Conservation (phyloP, 2,797 vertebrate genomes). For the Carcharodon carcharias region DNA sequence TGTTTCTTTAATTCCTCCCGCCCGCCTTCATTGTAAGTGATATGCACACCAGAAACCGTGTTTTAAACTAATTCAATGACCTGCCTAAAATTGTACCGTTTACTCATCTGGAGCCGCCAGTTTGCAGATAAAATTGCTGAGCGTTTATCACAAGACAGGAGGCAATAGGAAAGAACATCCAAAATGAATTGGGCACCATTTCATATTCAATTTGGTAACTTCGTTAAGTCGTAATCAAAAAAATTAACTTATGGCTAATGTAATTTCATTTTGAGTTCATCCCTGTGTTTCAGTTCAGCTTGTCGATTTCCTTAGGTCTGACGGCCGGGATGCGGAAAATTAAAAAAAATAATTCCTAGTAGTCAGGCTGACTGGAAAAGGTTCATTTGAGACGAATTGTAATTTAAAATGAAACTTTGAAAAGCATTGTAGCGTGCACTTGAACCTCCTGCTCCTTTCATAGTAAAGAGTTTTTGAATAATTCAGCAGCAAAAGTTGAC, state of each 20-base stretch:
- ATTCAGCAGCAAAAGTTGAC: not conserved
- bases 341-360: not conserved
- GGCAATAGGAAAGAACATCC: not conserved
- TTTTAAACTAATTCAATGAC: not conserved
- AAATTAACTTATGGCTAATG: not conserved
- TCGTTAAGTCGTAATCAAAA: not conserved
- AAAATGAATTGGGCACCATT: not conserved
- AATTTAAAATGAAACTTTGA: not conserved
- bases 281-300: not conserved
- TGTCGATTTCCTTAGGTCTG: not conserved
- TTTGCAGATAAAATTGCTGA: not conserved
- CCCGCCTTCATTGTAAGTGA: not conserved
- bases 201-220: not conserved
- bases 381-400: not conserved
- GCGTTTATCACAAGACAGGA: not conserved
- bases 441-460: not conserved
- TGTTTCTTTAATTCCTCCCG: constrained; percentile 51
- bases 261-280: not conserved
- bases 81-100: not conserved
- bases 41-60: too few relatives aligned
- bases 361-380: not conserved
- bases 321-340: not conserved
- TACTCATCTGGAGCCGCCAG: not conserved
- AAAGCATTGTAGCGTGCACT: not conserved
- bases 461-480: not conserved